Base-by-base conservation (phyloP, 1,140 invertebrate species). In the Whitmania pigra region DNA sequence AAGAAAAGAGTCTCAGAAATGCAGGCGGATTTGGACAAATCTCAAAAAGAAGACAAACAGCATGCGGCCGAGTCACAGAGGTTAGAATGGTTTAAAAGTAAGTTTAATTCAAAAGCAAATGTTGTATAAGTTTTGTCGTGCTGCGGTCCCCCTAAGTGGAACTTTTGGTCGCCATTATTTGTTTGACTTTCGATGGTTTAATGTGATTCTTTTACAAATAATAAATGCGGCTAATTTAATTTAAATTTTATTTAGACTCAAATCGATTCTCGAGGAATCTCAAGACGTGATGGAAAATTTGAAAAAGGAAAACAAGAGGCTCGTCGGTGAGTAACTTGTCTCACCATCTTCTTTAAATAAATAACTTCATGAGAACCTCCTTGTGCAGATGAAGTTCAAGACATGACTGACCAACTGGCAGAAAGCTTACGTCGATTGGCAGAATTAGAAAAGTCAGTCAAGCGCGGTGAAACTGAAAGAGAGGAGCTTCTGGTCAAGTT, bases 401-500 rank as follows among this genome's bases (percentile, higher is more conserved):
- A 99, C 81, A 86, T 99, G 69, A 88, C 97, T 78, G 95, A 98
- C 85, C 95, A 98, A 84, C 92, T 98, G 76, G 92, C 93, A 78
- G 95, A 98, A 85, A 95, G 94, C 87, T 95, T 95, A 67, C 77
- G 80, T 70, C 79, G 77, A 72, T 94, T 97, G 76, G 95, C 99
- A 82, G 96, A 99, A 85, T 90, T 97, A 78, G 95, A 98, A 82
- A 99, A 99, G 86, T 89, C 91, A 73, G 89, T 94, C 79, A 97
- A 97, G 83, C 90, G 95, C 76, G 86, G 98, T 76, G 95, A 99
- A 86, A 90, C 93, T 81, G 96, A 99, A 84, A 98, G 98, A 85
- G 95, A 99, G 80, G 96, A 99, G 82, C 88, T 99, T 6, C 94
- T 98, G 84, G 92, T 94, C 74, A 96, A 96, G 78, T 87, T 99